Evolutionary conservation across 2,113 vertebrate genomes (phyloP).

Genomic region (Microcebus tavaratra): DNA sequence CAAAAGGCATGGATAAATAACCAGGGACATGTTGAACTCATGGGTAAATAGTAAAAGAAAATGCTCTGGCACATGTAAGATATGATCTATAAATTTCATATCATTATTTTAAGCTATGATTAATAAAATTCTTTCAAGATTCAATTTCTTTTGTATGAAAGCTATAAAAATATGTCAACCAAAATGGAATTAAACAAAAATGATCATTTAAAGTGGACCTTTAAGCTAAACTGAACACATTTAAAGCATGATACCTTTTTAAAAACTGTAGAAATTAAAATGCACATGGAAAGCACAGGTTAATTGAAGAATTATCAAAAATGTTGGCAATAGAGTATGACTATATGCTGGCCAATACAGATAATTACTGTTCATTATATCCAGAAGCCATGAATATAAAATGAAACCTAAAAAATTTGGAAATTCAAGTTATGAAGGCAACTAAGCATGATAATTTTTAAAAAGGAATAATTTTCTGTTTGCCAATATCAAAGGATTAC

Average conservation of each 20-base stretch:
- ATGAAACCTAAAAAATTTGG: background rate
- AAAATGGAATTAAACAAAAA: background rate
- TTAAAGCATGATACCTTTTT: background rate
- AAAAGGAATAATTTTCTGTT: background rate
- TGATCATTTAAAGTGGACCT: slow-evolving; percentile 13
- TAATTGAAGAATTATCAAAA: background rate
- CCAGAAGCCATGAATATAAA: slow-evolving; percentile 4
- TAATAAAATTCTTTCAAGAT: slow-evolving; percentile 14
- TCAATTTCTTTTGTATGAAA: slow-evolving; percentile 45
- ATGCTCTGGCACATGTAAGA: background rate
- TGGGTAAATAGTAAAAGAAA: background rate
- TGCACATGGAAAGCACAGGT: background rate
- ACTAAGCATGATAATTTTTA: background rate
- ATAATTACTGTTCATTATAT: background rate
- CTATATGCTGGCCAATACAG: background rate
- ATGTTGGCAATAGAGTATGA: background rate
- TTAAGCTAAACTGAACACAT: background rate
- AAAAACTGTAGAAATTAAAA: slow-evolving; percentile 21
- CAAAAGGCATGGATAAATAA: background rate
- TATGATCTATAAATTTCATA: slow-evolving; percentile 21
- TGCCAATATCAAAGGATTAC: background rate
- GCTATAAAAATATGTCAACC: slow-evolving; percentile 16
- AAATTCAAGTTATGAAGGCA: slow-evolving; percentile 25
- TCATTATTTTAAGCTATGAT: slow-evolving; percentile 7
- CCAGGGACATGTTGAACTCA: background rate